A percentile compares a stretch with the other conserved stretches of the same genome.
Evolutionary conservation across 2,113 vertebrate species (phyloP).

Genomic region (Caranx ignobilis): DNA sequence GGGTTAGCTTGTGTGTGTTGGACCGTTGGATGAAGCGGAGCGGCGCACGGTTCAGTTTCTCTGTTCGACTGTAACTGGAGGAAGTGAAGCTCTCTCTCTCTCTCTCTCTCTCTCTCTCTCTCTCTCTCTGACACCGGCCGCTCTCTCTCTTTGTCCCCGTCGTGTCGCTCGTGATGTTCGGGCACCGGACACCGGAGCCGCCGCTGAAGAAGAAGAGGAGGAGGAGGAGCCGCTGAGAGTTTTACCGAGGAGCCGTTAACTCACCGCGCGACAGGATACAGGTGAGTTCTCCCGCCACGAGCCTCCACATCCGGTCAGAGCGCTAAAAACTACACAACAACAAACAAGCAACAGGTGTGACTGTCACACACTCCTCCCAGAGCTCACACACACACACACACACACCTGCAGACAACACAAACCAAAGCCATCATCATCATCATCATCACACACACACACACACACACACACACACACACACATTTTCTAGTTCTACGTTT

Average conservation of each 20-base stretch:
- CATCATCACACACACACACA: too few species aligned
- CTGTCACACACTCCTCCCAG: too few species aligned
- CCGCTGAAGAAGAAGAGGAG: neutral
- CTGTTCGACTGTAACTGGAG: neutral
- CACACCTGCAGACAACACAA: too few species aligned
- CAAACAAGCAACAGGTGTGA: too few species aligned
- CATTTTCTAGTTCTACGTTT: too few species aligned
- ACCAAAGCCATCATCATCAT: too few species aligned
- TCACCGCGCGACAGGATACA: neutral
- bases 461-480: too few species aligned
- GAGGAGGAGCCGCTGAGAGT: neutral
- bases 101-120: too few species aligned
- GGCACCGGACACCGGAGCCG: neutral
- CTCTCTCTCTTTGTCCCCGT: neutral
- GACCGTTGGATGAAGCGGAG: neutral
- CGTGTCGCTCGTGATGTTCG: neutral
- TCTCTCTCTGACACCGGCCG: too few species aligned
- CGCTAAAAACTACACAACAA: too few species aligned
- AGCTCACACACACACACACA: too few species aligned
- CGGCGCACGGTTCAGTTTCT: neutral
- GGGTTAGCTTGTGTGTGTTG: neutral
- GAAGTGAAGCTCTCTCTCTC: neutral
- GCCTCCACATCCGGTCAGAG: too few species aligned
- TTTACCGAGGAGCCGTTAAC: neutral
- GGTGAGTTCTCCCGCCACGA: neutral